Percentiles rank a stretch among this genome's conserved stretches.
phyloP scores from a whole-genome alignment of 1,140 invertebrate genomes.

The Megalonaias nervosa region DNA sequence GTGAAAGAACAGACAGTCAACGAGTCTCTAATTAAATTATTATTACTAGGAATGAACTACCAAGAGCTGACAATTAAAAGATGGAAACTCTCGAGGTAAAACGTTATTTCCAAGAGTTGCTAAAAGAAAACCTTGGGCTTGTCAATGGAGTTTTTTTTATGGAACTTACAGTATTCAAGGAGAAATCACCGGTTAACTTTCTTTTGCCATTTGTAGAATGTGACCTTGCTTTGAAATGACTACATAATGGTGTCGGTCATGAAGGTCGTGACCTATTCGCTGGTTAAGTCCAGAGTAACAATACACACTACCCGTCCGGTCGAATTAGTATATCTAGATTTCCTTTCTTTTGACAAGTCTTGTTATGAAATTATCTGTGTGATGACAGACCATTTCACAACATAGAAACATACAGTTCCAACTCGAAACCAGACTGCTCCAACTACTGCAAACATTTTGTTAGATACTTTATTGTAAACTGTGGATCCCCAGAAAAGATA shows the following conservation, averaged over 20 bases:
- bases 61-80: background rate
- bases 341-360: constrained; percentile 25
- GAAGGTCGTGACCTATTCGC: background rate
- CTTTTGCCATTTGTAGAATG: constrained; percentile 5
- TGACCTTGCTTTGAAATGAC: constrained; percentile 8
- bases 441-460: constrained; percentile 8
- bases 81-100: background rate
- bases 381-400: constrained; percentile 37
- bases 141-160: constrained; percentile 26
- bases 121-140: constrained; percentile 1
- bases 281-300: background rate
- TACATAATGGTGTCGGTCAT: constrained; percentile 34
- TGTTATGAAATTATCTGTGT: constrained; percentile 48
- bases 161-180: constrained; percentile 1
- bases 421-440: constrained; percentile 23
- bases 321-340: constrained; percentile 36
- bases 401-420: constrained; percentile 35
- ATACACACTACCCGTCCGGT: constrained; percentile 12
- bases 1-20: background rate
- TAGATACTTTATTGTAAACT: constrained; percentile 7
- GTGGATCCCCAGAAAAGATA: background rate
- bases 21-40: background rate
- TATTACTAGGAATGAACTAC: background rate
- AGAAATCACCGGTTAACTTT: constrained; percentile 9
- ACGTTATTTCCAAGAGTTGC: constrained; percentile 20